A percentile compares a stretch with the other conserved stretches of the same genome.
Evolutionary conservation across 2,113 vertebrate genomes (phyloP).

Genomic region (Oncorhynchus clarkii): DNA sequence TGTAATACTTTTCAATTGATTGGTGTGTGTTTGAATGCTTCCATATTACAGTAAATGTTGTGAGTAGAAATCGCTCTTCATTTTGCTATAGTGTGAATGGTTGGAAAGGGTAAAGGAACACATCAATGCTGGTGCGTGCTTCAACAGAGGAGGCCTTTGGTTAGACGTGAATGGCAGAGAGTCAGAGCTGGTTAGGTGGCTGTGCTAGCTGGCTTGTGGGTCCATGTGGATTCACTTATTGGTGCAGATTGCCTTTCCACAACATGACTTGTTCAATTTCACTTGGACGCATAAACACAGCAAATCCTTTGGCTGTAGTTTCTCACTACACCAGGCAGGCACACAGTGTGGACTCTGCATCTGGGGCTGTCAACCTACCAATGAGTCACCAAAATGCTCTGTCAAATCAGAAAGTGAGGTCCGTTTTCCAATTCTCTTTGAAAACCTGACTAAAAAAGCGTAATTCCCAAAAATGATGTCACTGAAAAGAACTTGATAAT

Average conservation of each 20-base stretch:
- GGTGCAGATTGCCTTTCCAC: conserved; percentile 52
- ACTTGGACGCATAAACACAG: conserved; percentile 50
- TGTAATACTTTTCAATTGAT: conserved; percentile 29
- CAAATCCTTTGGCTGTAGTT: conserved; percentile 40
- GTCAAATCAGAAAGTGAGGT: conserved; percentile 43
- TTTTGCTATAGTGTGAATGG: neutral
- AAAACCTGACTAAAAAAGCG: conserved; percentile 20
- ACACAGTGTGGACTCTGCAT: conserved; percentile 26
- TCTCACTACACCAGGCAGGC: conserved; percentile 21
- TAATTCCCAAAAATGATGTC: conserved; percentile 31
- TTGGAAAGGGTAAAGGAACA: neutral
- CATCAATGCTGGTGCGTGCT: neutral
- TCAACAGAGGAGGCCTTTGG: conserved; percentile 4
- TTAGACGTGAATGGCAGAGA: conserved; percentile 35
- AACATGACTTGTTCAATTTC: conserved; percentile 42
- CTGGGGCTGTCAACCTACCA: conserved; percentile 26
- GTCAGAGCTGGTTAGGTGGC: conserved; percentile 31
- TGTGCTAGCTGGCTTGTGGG: conserved; percentile 25
- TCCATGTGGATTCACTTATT: conserved; percentile 59
- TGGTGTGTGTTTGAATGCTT: conserved; percentile 9
- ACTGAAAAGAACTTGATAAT: conserved; percentile 17
- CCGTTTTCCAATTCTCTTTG: conserved; percentile 22
- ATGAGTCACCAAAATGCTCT: conserved; percentile 37
- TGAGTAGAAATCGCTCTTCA: neutral
- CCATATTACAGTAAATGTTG: neutral